Evolutionary conservation across 2,888 invertebrate genomes (phyloP).

Genomic region (Unio delphinus): DNA sequence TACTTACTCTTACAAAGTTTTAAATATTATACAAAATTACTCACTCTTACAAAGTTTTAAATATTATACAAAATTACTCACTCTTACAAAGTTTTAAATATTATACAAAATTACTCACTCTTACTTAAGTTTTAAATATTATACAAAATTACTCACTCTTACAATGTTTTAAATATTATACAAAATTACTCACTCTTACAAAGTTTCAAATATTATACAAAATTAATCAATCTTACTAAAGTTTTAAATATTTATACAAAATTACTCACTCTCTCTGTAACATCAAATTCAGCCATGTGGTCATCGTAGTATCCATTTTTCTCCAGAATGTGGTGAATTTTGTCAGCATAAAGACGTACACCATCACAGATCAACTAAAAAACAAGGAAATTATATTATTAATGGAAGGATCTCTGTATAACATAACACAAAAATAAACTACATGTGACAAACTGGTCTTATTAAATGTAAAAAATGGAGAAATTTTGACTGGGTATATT

Average conservation of each 20-base stretch:
- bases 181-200: conserved; percentile 44
- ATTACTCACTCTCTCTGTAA: conserved; percentile 62
- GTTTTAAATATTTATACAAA: too few species aligned
- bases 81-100: conserved; percentile 26
- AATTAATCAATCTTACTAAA: too few species aligned
- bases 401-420: too few species aligned
- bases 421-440: too few species aligned
- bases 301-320: conserved; percentile 65
- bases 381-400: too few species aligned
- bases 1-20: conserved; percentile 42
- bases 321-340: conserved; percentile 60
- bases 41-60: conserved; percentile 38
- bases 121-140: conserved; percentile 1
- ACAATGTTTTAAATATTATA: too few species aligned
- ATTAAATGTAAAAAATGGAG: too few species aligned
- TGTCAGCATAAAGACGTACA: conserved; percentile 60
- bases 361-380: conserved; percentile 68
- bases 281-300: conserved; percentile 61
- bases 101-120: conserved; percentile 40
- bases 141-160: conserved; percentile 44
- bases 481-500: too few species aligned
- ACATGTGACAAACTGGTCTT: too few species aligned
- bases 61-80: conserved; percentile 23
- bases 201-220: too few species aligned
- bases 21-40: conserved; percentile 5